These are phyloP conservation scores for Ellobium chinense DNA, from an alignment of 2,888 invertebrate species.

Conservation along the genomic window DNA sequence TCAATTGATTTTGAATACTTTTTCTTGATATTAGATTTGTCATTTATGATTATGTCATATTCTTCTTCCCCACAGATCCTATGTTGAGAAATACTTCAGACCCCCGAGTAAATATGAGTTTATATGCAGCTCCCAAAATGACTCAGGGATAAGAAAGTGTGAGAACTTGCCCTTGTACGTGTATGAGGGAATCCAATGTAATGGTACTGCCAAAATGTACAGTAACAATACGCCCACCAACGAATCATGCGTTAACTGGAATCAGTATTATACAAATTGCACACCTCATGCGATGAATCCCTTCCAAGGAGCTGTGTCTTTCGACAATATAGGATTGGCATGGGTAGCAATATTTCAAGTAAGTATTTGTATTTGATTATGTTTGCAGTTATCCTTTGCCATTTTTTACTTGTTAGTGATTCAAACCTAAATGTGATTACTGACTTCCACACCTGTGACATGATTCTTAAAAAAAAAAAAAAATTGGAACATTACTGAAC, in stretches of 20 bases:
- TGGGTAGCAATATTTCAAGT: conserved; percentile 99
- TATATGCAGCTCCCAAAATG: conserved; percentile 95
- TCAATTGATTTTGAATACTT: too few relatives aligned
- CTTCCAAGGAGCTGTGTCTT: conserved; percentile 99
- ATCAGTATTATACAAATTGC: conserved; percentile 98
- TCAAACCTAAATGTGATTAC: too few relatives aligned
- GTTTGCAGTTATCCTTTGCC: too few relatives aligned
- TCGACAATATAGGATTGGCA: conserved; percentile 99
- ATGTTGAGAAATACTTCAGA: conserved; percentile 65
- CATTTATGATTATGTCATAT: too few relatives aligned
- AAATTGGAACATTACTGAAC: too few relatives aligned
- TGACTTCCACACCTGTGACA: too few relatives aligned
- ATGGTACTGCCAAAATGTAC: conserved; percentile 84
- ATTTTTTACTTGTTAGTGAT: too few relatives aligned
- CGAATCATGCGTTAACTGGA: conserved; percentile 96
- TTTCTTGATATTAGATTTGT: too few relatives aligned
- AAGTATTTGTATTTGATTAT: too few relatives aligned
- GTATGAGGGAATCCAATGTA: conserved; percentile 86
- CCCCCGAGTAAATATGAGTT: conserved; percentile 85
- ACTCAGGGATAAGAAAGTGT: conserved; percentile 93
- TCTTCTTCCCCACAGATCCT: conserved; percentile 57
- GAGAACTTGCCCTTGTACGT: conserved; percentile 79
- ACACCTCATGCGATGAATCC: conserved; percentile 96
- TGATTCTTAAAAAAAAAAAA: too few relatives aligned
- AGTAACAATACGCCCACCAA: conserved; percentile 81